Percentiles rank a stretch among this genome's conserved stretches.
phyloP scores from a whole-genome alignment of 2,888 invertebrate species.

The Prosapia bicincta region DNA sequence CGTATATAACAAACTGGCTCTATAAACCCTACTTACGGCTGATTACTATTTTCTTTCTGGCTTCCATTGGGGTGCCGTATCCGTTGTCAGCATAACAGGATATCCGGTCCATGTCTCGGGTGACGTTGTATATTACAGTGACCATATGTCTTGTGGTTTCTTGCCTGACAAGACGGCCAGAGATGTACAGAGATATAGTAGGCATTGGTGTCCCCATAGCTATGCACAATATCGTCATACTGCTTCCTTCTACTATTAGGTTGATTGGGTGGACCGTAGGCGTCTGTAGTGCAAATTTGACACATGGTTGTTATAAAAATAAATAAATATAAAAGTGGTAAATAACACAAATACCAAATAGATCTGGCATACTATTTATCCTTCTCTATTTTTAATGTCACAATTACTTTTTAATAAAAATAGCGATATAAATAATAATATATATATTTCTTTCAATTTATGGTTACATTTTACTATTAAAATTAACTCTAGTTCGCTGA shows the following conservation, averaged over 20 bases:
- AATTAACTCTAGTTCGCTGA: too few species aligned
- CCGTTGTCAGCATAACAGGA: conserved; percentile 88
- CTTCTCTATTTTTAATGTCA: background rate
- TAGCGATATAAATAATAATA: background rate
- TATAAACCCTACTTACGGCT: conserved; percentile 61
- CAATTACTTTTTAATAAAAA: background rate
- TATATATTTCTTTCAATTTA: too few species aligned
- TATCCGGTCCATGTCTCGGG: conserved; percentile 79
- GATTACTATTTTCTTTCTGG: conserved; percentile 73
- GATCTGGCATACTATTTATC: too few species aligned
- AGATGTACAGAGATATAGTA: conserved; percentile 77
- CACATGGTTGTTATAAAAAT: background rate
- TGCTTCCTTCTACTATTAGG: conserved; percentile 77
- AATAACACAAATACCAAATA: too few species aligned
- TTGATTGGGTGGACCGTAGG: conserved; percentile 82
- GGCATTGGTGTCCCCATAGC: conserved; percentile 85
- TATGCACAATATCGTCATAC: conserved; percentile 81
- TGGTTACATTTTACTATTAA: too few species aligned
- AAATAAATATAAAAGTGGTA: background rate
- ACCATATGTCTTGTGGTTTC: conserved; percentile 83
- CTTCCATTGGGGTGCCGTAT: conserved; percentile 83
- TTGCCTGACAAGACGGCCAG: conserved; percentile 73
- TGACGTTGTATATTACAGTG: conserved; percentile 80
- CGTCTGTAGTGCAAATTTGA: conserved; percentile 54
- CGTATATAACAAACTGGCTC: too few species aligned